Conservation (phyloP, 2,888 invertebrate species). For the Torymus aiolomorphi region DNA sequence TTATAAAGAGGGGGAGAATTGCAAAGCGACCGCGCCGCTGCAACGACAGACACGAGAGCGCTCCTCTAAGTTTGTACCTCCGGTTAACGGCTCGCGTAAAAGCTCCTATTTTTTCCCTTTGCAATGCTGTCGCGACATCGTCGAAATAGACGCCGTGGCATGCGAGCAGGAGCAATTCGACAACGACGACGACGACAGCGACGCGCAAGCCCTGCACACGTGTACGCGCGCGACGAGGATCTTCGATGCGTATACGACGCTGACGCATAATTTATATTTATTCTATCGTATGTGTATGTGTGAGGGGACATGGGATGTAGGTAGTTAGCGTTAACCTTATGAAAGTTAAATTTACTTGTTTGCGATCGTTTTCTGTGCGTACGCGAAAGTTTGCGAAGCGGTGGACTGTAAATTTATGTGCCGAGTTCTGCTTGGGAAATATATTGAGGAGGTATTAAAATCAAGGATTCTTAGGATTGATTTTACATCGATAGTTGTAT, state of each 20-base stretch:
- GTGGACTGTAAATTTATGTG: too few relatives aligned
- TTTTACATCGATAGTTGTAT: too few relatives aligned
- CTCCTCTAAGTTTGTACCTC: constrained; percentile 63
- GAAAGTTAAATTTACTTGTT: constrained; percentile 23
- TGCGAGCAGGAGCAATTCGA: constrained; percentile 65
- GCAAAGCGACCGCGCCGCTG: constrained; percentile 36
- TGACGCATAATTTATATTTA: constrained; percentile 39
- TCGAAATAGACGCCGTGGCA: constrained; percentile 68
- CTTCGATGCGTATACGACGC: neutral
- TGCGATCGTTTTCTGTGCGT: neutral
- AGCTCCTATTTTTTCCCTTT: constrained; percentile 64
- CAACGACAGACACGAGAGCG: constrained; percentile 53
- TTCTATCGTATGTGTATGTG: constrained; percentile 10
- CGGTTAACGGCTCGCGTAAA: constrained; percentile 65
- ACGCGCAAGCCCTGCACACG: neutral
- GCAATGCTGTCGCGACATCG: constrained; percentile 63
- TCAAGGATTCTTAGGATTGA: too few relatives aligned
- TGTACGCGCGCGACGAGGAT: neutral
- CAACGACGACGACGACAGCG: too few relatives aligned
- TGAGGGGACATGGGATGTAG: neutral
- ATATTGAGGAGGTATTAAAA: too few relatives aligned
- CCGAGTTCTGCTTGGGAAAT: too few relatives aligned
- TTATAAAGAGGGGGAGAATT: constrained; percentile 22
- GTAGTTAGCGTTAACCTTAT: constrained; percentile 20
- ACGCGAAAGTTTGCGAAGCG: neutral